Percentiles rank a stretch among this genome's conserved stretches.
Conservation (phyloP, 1,140 invertebrate genomes). For the Augochlora pura region DNA sequence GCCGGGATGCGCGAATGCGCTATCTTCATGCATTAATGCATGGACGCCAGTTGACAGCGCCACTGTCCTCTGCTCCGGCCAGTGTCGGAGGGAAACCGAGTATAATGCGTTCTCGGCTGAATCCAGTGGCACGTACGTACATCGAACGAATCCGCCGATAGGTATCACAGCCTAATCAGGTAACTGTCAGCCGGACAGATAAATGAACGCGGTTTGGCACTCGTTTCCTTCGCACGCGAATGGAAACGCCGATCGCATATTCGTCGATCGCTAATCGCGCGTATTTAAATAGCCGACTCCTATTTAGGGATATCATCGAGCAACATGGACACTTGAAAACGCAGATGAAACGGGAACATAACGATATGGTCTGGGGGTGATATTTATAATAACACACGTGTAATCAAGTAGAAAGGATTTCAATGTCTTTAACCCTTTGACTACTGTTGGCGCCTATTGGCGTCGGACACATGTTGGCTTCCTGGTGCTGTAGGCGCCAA, state of each 20-base stretch:
- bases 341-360: neutral
- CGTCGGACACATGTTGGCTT: no score
- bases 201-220: slow-evolving; percentile 16
- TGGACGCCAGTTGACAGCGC: slow-evolving; percentile 41
- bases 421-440: no score
- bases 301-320: neutral
- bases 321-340: neutral
- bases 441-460: no score
- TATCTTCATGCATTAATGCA: slow-evolving; percentile 62
- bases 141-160: slow-evolving; percentile 50
- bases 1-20: slow-evolving; percentile 35
- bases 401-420: no score
- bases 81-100: neutral
- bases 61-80: neutral
- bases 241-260: neutral
- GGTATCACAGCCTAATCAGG: slow-evolving; percentile 35
- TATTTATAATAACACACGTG: no score
- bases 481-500: no score
- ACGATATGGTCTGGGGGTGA: no score
- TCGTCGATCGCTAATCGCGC: neutral
- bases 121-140: slow-evolving; percentile 29
- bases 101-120: slow-evolving; percentile 15
- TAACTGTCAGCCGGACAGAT: slow-evolving; percentile 38
- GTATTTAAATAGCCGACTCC: neutral
- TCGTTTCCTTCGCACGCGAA: neutral